These are phyloP conservation scores for Pristionchus maxplancki DNA, from an alignment of 2,888 invertebrate genomes.

Conservation along the genomic window DNA sequence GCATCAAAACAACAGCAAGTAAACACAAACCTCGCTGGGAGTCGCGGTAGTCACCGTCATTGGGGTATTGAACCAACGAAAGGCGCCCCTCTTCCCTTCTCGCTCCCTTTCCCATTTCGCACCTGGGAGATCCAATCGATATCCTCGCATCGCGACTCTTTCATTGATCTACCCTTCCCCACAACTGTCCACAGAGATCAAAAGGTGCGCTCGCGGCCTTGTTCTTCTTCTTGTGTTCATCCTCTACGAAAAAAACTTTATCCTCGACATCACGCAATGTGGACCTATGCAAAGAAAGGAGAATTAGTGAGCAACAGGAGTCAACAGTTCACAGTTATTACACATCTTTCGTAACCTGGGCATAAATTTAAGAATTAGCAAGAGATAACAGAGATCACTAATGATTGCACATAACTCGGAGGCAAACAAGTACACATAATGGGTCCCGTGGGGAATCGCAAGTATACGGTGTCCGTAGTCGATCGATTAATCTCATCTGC, in stretches of 20 bases:
- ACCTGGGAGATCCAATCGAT: neutral
- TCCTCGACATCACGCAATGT: neutral
- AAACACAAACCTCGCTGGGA: neutral
- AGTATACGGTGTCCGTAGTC: neutral
- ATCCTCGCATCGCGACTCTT: neutral
- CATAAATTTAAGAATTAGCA: neutral
- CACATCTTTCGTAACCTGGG: neutral
- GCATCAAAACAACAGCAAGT: neutral
- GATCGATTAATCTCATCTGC: neutral
- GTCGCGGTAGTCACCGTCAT: neutral
- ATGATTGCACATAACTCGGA: neutral
- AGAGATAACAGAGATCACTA: constrained; percentile 1
- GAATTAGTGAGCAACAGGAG: neutral
- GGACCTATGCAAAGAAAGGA: neutral
- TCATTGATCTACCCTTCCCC: neutral
- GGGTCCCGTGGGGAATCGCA: neutral
- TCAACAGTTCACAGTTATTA: neutral
- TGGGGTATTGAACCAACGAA: neutral
- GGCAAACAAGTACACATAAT: neutral
- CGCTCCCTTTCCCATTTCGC: neutral
- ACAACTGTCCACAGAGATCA: neutral
- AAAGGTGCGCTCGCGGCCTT: neutral
- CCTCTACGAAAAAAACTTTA: neutral
- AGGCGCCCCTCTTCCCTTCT: neutral
- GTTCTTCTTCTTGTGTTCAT: no score